Base-by-base conservation (phyloP, 2,113 vertebrate species). In the Albula goreensis region DNA sequence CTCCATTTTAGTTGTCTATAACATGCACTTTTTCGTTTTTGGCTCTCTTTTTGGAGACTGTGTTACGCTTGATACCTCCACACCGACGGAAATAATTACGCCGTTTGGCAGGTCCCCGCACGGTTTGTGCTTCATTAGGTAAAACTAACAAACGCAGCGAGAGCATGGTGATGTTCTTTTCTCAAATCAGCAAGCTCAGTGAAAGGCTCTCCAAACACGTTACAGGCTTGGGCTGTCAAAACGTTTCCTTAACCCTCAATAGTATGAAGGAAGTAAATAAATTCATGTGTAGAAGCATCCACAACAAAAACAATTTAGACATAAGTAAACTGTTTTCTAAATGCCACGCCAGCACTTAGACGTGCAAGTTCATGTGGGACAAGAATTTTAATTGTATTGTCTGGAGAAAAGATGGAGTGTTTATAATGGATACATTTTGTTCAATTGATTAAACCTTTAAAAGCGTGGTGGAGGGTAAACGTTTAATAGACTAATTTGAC, bases 111-210 rank as follows among this genome's bases (percentile, higher is more conserved):
- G 22, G 49, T 82, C 11, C 78, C 60, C 81, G 9, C 87, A 70
- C 41, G 78, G 17, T 78, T 78, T 82, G 49, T 70, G 85, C 85
- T 86, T 83, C 80, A 78, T 80, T 87, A 53, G 22, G 60, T 86
- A 86, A 89, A 90, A 82, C 53, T 83, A 86, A 83, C 80, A 85
- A 74, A 88, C 80, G 51, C 79, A 86, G 74, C 50, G 49, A 25
- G 53, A 41, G 82, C 13, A 56, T 50, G 3, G 57, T 10, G 49
- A 31, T 25, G 49, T 78, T 17, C 83, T 31, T 83, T 57, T 63
- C n/a, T 51, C 77, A 77, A 82, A 13, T 4, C 48, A 79, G 9
- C 50, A n/a, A 11, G 60, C 25, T 51, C 50, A 12, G 49, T 52
- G 53, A 85, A 80, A 83, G 17, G 12, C 79, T 78, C 87, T 60